Base-by-base conservation (phyloP, 2,113 vertebrate species). In the Bubalus kerabau region DNA sequence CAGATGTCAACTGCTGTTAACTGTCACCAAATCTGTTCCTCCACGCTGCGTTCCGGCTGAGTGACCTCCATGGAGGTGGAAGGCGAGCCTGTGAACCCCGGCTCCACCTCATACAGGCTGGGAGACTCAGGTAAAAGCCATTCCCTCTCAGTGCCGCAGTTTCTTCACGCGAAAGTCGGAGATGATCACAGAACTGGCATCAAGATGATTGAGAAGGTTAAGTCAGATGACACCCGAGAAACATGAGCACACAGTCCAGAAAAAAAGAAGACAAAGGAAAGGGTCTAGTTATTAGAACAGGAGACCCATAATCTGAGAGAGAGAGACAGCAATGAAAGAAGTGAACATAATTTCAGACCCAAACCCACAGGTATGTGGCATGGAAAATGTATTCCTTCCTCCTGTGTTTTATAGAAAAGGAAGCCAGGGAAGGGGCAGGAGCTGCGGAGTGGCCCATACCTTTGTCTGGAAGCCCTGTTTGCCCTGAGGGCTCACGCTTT, bases 1-100 rank as follows among this genome's bases (percentile, higher is more conserved):
- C 17, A 90, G 7, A 6, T 0, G 2, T 43, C 52, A 36, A 1
- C 1, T 3, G 23, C 23, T 6, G 10, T 91, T 71, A 60, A 16
- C 36, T 12, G 71, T 67, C 52, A 80, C 40, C 64, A 85, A 48
- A 36, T 30, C 30, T 5, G 2, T 6, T 46, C 12, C 57, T 64
- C 56, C 5, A 10, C 0, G 16, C n/a, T 59, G 56, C 80, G 11
- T 32, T n/a, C 78, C 26, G 10, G 52, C 50, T 91, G 28, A 5
- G 14, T 40, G 32, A 32, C 50, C 23, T 92, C 32, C 13, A 4
- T 19, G 52, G 26, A 57, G 71, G n/a, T 46, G 8, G 57, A 14
- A 36, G 52, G 57, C 15, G 4, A 86, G 78, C 6, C 50, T 0
- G 36, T 2, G 32, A 71, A 21, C 0, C 74, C 32, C 0, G 8